Evolutionary conservation across 2,888 invertebrate genomes (phyloP).

Genomic region (Galerucella nymphaeae): DNA sequence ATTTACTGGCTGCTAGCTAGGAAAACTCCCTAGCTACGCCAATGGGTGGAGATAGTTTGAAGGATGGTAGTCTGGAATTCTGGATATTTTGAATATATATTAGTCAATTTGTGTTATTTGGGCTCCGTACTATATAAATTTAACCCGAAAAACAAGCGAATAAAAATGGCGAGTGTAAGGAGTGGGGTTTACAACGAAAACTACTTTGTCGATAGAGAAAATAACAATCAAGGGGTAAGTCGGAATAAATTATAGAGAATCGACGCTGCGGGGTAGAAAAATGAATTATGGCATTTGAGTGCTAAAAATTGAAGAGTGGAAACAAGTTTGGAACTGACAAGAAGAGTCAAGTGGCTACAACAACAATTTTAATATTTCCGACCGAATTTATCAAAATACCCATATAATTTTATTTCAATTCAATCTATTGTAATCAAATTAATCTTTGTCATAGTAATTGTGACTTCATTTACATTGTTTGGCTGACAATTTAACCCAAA

Average conservation of each 20-base stretch:
- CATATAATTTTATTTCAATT: too few species aligned
- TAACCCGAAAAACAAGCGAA: constrained; percentile 6
- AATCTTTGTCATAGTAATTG: too few species aligned
- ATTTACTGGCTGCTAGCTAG: too few species aligned
- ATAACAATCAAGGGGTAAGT: constrained; percentile 45
- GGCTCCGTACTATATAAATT: neutral
- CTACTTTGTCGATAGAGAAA: constrained; percentile 50
- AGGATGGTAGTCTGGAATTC: too few species aligned
- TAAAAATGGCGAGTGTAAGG: neutral
- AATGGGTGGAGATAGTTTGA: too few species aligned
- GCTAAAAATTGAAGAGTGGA: constrained; percentile 25
- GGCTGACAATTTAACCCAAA: too few species aligned
- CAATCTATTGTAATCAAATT: too few species aligned
- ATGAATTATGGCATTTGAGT: constrained; percentile 34
- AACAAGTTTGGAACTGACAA: constrained; percentile 20
- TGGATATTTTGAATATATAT: too few species aligned
- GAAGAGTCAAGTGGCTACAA: constrained; percentile 17
- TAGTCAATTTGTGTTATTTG: neutral
- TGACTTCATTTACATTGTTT: too few species aligned
- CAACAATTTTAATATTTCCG: neutral
- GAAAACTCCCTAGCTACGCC: too few species aligned
- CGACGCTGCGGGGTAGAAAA: constrained; percentile 32
- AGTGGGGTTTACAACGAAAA: constrained; percentile 38
- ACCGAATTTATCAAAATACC: too few species aligned
- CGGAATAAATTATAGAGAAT: constrained; percentile 46